Evolutionary conservation across 2,888 invertebrate species (phyloP).

Genomic region (Camptogramma bilineatum): DNA sequence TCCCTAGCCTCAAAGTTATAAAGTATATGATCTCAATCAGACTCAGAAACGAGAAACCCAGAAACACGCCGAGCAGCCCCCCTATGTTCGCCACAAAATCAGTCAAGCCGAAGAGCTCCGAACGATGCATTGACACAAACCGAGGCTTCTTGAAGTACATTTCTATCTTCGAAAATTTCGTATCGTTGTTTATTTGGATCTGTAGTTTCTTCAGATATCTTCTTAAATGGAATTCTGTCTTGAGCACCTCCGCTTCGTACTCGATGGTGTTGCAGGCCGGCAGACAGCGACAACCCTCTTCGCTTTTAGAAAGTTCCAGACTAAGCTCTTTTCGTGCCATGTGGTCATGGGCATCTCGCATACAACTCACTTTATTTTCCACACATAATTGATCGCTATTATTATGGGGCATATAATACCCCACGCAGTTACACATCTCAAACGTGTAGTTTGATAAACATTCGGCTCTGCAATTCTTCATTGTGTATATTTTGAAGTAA

Average conservation of each 20-base stretch:
- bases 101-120: constrained; percentile 83
- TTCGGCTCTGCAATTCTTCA: constrained; percentile 60
- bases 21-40: constrained; percentile 85
- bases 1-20: constrained; percentile 60
- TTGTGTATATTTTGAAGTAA: constrained; percentile 62
- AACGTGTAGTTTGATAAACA: constrained; percentile 58
- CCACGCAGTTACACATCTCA: constrained; percentile 53
- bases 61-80: constrained; percentile 84
- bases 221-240: constrained; percentile 80
- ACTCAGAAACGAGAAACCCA: constrained; percentile 86
- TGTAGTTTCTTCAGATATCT: background rate
- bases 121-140: constrained; percentile 83
- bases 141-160: constrained; percentile 84
- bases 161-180: constrained; percentile 63
- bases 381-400: constrained; percentile 31
- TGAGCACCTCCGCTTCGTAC: constrained; percentile 87
- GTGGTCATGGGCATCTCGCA: constrained; percentile 5
- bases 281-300: constrained; percentile 46
- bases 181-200: background rate
- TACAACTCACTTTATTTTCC: background rate
- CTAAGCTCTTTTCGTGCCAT: constrained; percentile 14
- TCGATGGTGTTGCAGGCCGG: constrained; percentile 84
- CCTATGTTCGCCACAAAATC: constrained; percentile 86
- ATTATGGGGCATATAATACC: constrained; percentile 59
- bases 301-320: constrained; percentile 3